These are phyloP conservation scores for Martes flavigula DNA, from an alignment of 2,797 vertebrate genomes.

Conservation along the genomic window DNA sequence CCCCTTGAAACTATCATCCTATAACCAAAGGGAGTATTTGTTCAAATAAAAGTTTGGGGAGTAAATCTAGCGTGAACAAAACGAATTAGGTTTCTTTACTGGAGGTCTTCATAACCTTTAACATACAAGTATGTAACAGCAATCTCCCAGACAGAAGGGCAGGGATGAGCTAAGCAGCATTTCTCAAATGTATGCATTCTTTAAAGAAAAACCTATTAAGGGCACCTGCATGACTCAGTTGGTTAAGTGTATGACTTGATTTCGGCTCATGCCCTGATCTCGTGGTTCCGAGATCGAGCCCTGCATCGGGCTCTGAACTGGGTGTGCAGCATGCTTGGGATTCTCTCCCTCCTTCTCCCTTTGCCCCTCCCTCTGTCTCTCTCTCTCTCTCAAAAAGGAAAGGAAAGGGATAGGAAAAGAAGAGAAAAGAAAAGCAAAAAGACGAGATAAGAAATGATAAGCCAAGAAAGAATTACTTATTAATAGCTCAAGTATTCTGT, in stretches of 20 bases:
- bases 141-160: neutral
- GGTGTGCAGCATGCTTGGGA: neutral
- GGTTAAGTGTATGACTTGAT: neutral
- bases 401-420: neutral
- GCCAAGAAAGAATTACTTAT: neutral
- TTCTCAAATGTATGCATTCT: neutral
- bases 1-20: neutral
- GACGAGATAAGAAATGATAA: neutral
- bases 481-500: neutral
- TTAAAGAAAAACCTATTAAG: neutral
- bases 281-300: fast-evolving
- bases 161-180: neutral
- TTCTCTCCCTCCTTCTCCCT: neutral
- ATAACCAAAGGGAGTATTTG: neutral
- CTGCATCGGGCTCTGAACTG: neutral
- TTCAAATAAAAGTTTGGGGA: neutral
- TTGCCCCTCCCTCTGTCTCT: neutral
- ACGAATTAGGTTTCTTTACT: neutral
- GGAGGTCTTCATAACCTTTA: neutral
- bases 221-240: neutral
- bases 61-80: neutral
- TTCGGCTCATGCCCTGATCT: neutral
- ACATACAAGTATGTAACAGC: neutral
- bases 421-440: neutral
- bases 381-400: too few species aligned